Conservation (phyloP, 2,888 invertebrate genomes). For the Chymomyza caudatula region DNA sequence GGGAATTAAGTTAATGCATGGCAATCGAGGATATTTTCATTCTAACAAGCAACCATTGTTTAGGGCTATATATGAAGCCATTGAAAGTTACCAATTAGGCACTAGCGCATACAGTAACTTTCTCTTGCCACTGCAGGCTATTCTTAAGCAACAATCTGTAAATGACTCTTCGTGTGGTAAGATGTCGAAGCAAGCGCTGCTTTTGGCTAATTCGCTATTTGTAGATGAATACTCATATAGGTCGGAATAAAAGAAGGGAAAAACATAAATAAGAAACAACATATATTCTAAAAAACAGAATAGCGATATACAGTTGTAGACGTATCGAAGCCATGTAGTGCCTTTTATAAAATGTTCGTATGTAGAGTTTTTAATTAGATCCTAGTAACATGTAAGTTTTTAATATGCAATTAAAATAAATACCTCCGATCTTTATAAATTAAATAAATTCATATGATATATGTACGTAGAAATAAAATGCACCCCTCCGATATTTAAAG, state of each 20-base stretch:
- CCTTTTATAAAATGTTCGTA: neutral
- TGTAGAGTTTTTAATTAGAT: neutral
- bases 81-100: conserved; percentile 81
- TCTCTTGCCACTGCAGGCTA: conserved; percentile 60
- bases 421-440: neutral
- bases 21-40: conserved; percentile 92
- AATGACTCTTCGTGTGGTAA: conserved; percentile 83
- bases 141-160: conserved; percentile 80
- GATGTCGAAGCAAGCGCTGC: conserved; percentile 80
- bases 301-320: neutral
- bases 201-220: conserved; percentile 77
- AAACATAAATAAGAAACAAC: neutral
- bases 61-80: conserved; percentile 83
- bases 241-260: neutral
- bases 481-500: neutral
- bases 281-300: neutral
- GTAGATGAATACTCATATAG: conserved; percentile 56
- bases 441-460: neutral
- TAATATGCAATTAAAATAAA: neutral
- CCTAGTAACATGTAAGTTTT: neutral
- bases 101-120: conserved; percentile 64
- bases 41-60: conserved; percentile 92
- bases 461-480: neutral
- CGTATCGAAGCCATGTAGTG: neutral
- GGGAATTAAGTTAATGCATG: conserved; percentile 92